phyloP scores from a whole-genome alignment of 2,797 vertebrate genomes.

The Pantherophis vulpinus region DNA sequence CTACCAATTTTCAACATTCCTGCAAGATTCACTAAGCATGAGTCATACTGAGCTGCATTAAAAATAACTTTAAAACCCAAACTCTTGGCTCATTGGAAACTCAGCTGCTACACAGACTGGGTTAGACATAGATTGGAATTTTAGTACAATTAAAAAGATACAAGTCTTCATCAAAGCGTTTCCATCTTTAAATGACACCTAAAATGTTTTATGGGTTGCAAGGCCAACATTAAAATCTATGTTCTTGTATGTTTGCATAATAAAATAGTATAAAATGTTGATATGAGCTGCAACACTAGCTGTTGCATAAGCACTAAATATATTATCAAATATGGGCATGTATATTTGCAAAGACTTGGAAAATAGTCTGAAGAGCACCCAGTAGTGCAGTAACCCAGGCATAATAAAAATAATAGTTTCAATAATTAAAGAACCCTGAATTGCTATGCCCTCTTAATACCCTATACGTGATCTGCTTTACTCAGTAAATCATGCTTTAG shows the following conservation, averaged over 20 bases:
- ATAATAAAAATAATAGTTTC: not conserved
- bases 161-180: not conserved
- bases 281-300: not conserved
- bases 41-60: slow-evolving; percentile 14
- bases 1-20: not conserved
- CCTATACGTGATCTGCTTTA: not conserved
- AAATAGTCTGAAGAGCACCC: not conserved
- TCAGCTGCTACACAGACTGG: not conserved
- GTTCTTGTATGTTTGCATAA: not conserved
- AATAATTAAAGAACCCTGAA: not conserved
- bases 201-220: not conserved
- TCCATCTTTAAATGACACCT: not conserved
- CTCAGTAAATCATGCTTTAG: not conserved
- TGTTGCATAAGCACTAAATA: not conserved
- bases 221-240: not conserved
- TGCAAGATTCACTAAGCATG: not conserved
- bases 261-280: not conserved
- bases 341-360: not conserved
- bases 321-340: not conserved
- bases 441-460: not conserved
- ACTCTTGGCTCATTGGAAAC: slow-evolving; percentile 6
- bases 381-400: not conserved
- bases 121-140: not conserved
- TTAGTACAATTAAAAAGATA: not conserved
- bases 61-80: slow-evolving; percentile 17